phyloP scores from a whole-genome alignment of 2,797 vertebrate species.

The Schizopygopsis pylzovi region DNA sequence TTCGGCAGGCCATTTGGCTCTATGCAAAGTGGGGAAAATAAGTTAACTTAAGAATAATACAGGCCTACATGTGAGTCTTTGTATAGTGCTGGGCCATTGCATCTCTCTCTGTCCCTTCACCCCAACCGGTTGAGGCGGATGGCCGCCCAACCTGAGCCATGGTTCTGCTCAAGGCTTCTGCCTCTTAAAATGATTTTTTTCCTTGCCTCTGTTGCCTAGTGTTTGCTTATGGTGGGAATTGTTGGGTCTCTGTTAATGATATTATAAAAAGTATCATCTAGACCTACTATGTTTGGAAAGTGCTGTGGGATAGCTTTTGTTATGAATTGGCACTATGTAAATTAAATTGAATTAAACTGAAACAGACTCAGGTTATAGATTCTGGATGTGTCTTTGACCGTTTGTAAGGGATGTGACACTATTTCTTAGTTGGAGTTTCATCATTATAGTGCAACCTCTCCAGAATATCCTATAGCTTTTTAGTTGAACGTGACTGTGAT shows the following conservation, averaged over 20 bases:
- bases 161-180: no score
- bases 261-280: not conserved
- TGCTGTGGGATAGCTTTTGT: not conserved
- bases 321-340: not conserved
- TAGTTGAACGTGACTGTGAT: conserved; percentile 1
- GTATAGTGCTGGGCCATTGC: no score
- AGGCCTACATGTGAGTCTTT: no score
- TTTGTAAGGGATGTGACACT: not conserved
- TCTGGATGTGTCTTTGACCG: not conserved
- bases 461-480: conserved; percentile 12
- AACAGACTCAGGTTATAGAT: not conserved
- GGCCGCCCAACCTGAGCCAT: no score
- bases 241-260: conserved; percentile 10
- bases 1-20: no score
- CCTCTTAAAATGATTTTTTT: no score
- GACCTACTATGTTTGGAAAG: not conserved
- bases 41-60: no score
- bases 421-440: not conserved
- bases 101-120: no score
- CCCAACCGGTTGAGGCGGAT: no score
- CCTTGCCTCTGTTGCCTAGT: no score
- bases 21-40: no score
- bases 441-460: not conserved
- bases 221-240: no score
- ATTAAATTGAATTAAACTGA: not conserved